phyloP scores from a whole-genome alignment of 1,140 invertebrate species.

The Chrysopa pallens region DNA sequence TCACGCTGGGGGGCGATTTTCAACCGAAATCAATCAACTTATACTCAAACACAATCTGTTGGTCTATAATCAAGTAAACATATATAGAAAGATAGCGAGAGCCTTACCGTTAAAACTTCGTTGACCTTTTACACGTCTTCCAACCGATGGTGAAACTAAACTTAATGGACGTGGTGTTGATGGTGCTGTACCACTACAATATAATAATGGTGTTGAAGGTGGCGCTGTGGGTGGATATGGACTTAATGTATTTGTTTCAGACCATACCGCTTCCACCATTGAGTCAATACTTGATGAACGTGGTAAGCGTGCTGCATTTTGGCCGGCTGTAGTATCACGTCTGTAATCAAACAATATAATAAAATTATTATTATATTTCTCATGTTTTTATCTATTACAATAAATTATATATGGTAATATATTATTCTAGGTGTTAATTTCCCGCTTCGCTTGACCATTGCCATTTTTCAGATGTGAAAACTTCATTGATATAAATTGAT shows the following conservation, averaged over 20 bases:
- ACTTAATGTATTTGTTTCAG: conserved; percentile 9
- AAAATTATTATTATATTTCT: no score
- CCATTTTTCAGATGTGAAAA: no score
- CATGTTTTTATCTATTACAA: no score
- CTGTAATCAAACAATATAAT: conserved; percentile 18
- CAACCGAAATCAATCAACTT: no score
- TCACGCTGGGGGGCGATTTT: no score
- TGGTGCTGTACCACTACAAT: neutral
- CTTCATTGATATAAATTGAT: no score
- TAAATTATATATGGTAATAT: no score
- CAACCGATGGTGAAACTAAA: conserved; percentile 51
- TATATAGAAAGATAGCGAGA: neutral
- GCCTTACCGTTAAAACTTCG: conserved; percentile 51
- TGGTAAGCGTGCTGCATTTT: conserved; percentile 26
- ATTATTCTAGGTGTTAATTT: no score
- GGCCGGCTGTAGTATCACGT: conserved; percentile 28
- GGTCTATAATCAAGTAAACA: no score
- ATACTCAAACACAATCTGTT: no score
- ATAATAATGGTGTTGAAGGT: neutral
- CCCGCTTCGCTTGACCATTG: no score
- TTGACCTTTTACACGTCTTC: conserved; percentile 49
- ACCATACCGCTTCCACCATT: conserved; percentile 45
- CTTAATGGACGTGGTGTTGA: conserved; percentile 30
- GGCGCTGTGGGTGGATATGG: conserved; percentile 10
- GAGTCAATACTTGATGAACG: conserved; percentile 65